A percentile compares a stretch with the other conserved stretches of the same genome.
Evolutionary conservation across 2,888 invertebrate species (phyloP).

Genomic region (Mythimna albipuncta): DNA sequence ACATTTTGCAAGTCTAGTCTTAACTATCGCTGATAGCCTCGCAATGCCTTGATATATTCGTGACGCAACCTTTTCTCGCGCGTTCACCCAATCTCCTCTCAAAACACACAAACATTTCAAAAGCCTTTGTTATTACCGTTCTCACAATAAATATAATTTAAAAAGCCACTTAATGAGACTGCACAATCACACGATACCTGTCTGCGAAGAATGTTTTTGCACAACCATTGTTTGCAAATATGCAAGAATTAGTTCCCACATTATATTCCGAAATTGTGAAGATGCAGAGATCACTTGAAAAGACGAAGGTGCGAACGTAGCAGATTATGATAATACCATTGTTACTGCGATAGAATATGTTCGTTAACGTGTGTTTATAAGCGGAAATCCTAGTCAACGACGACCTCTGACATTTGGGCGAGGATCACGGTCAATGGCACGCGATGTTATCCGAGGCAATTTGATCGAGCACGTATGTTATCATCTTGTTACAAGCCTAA

Average conservation of each 20-base stretch:
- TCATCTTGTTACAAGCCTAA: conserved; percentile 53
- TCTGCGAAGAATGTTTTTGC: conserved; percentile 76
- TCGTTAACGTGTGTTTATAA: conserved; percentile 46
- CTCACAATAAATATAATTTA: conserved; percentile 68
- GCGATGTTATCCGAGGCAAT: conserved; percentile 54
- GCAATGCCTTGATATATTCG: conserved; percentile 46
- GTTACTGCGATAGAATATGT: conserved; percentile 57
- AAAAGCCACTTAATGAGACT: conserved; percentile 68
- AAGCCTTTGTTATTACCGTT: conserved; percentile 73
- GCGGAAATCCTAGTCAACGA: conserved; percentile 73
- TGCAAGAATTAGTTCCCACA: conserved; percentile 76
- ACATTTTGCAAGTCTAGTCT: conserved; percentile 39
- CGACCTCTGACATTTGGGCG: conserved; percentile 81
- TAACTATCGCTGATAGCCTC: conserved; percentile 29
- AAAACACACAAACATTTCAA: conserved; percentile 63
- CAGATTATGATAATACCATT: conserved; percentile 61
- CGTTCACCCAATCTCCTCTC: conserved; percentile 50
- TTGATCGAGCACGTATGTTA: conserved; percentile 51
- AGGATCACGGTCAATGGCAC: conserved; percentile 77
- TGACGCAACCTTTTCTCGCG: conserved; percentile 54
- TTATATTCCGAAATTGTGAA: conserved; percentile 70
- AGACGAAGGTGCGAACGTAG: conserved; percentile 50
- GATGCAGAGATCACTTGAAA: conserved; percentile 54
- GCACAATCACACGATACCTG: conserved; percentile 71
- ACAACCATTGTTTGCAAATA: conserved; percentile 78